Evolutionary conservation across 2,113 vertebrate genomes (phyloP).

Genomic region (Halichoerus grypus): DNA sequence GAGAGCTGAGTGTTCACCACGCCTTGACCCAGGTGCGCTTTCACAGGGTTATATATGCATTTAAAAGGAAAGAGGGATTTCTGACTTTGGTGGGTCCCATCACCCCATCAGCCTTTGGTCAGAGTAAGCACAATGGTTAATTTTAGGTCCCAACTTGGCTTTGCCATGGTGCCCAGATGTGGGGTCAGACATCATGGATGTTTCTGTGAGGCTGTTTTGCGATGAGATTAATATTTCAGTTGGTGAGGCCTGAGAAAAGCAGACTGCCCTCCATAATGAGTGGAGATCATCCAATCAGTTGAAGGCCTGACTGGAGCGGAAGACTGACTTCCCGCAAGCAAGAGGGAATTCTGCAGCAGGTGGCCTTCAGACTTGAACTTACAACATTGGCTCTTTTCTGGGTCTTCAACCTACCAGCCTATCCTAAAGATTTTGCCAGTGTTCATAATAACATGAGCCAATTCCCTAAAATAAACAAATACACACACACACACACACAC

Average conservation of each 20-base stretch:
- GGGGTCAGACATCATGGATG: neutral
- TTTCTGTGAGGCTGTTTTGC: neutral
- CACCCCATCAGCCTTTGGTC: neutral
- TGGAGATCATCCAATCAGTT: neutral
- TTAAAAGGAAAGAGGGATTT: neutral
- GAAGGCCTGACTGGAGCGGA: neutral
- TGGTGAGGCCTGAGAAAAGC: neutral
- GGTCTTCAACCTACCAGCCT: neutral
- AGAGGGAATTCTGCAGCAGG: neutral
- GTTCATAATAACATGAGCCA: neutral
- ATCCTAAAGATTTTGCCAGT: neutral
- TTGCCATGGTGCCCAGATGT: neutral
- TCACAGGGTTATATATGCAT: accelerated
- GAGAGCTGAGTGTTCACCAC: accelerated
- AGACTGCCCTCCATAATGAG: neutral
- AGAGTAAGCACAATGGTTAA: neutral
- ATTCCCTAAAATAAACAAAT: neutral
- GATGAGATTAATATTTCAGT: neutral
- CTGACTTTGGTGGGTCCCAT: neutral
- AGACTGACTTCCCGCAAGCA: neutral
- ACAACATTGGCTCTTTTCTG: neutral
- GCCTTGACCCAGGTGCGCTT: neutral
- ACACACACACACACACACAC: neutral
- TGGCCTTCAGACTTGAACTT: neutral
- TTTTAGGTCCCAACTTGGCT: neutral